Percentiles rank a stretch among this genome's conserved stretches.
Conservation (phyloP, 2,113 vertebrate species). For the Dasyornis broadbenti region DNA sequence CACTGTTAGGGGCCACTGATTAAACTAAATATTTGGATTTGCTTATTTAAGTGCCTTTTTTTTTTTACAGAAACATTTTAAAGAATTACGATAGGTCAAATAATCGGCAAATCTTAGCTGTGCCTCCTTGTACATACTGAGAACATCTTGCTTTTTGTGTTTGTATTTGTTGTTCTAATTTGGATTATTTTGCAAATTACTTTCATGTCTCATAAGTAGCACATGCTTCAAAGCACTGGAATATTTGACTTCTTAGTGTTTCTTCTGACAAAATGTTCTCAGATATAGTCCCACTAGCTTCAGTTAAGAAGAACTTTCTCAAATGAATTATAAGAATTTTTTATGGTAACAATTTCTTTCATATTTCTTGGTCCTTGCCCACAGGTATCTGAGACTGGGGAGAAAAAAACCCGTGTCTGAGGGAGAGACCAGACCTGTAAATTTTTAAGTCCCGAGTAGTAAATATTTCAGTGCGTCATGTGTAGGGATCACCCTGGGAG, state of each 20-base stretch:
- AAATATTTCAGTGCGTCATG: background rate
- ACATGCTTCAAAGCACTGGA: background rate
- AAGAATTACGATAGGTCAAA: background rate
- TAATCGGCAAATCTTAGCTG: background rate
- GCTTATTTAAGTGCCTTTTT: background rate
- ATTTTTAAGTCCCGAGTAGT: background rate
- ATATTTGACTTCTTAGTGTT: background rate
- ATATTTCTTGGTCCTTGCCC: background rate
- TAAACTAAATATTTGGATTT: slow-evolving; percentile 2
- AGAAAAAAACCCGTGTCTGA: rapidly evolving
- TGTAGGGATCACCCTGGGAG: background rate
- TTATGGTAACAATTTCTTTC: background rate
- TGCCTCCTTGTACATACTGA: background rate
- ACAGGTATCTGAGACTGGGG: background rate
- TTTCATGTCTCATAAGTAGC: background rate
- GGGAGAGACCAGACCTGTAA: background rate
- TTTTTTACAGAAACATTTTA: background rate
- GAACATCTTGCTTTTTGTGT: background rate
- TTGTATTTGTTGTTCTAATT: background rate
- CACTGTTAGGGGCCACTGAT: background rate
- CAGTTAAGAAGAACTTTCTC: background rate
- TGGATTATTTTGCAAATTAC: background rate
- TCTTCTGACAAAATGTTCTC: background rate
- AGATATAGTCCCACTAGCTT: background rate
- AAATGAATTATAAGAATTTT: background rate